Conservation (phyloP, 2,113 vertebrate species). For the Tetrao urogallus region DNA sequence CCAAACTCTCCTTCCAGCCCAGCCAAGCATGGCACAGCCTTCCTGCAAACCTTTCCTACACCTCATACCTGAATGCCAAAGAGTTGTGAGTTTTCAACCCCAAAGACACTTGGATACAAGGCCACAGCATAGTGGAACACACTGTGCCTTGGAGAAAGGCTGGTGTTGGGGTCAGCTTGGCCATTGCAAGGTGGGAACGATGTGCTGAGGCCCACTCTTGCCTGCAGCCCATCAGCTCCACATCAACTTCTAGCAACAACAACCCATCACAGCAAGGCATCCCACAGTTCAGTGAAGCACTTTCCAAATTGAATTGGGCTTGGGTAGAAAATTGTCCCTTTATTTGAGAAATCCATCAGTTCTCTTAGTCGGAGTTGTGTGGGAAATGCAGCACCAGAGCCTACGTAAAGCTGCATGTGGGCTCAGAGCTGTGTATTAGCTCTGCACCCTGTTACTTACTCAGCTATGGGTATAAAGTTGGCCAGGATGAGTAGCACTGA, state of each 20-base stretch:
- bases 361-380: rapidly evolving
- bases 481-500: not conserved
- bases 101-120: not conserved
- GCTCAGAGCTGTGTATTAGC: not conserved
- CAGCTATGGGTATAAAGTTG: not conserved
- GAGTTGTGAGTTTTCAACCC: not conserved
- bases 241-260: too few relatives aligned
- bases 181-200: not conserved
- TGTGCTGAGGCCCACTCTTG: rapidly evolving
- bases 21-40: not conserved
- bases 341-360: not conserved
- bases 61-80: not conserved
- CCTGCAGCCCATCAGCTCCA: not conserved
- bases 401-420: not conserved
- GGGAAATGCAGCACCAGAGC: not conserved
- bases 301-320: not conserved
- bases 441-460: not conserved
- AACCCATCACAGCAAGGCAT: not conserved
- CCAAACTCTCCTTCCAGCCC: not conserved
- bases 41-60: not conserved
- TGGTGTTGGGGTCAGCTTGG: not conserved
- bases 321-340: not conserved
- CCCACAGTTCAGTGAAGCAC: not conserved
- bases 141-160: not conserved
- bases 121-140: not conserved